phyloP scores from a whole-genome alignment of 2,113 vertebrate species.

The Chaenocephalus aceratus region DNA sequence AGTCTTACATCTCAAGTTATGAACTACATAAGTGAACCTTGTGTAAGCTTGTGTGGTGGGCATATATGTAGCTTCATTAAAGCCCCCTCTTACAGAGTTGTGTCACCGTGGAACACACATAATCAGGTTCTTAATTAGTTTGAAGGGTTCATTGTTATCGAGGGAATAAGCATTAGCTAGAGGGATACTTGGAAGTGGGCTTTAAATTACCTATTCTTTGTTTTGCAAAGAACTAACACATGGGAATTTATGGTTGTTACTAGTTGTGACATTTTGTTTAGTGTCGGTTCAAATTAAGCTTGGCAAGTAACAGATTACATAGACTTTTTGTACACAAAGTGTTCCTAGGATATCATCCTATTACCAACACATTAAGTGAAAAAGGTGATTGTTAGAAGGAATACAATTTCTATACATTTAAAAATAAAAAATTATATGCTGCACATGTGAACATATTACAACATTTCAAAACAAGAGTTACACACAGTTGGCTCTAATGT shows the following conservation, averaged over 20 bases:
- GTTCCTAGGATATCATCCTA: too few species aligned
- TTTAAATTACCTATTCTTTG: too few species aligned
- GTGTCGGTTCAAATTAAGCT: neutral
- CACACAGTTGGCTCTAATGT: neutral
- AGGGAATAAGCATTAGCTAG: neutral
- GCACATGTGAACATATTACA: neutral
- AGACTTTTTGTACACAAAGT: too few species aligned
- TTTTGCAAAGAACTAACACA: too few species aligned
- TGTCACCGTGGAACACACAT: neutral
- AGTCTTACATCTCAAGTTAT: neutral
- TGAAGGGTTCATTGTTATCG: neutral
- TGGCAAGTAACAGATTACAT: too few species aligned
- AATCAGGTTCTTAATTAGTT: neutral
- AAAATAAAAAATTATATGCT: neutral
- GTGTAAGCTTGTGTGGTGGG: too few species aligned
- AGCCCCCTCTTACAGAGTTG: slow-evolving; percentile 3
- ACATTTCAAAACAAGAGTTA: neutral
- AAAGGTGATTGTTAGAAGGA: neutral
- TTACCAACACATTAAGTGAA: too few species aligned
- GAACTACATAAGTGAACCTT: neutral
- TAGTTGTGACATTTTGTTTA: neutral
- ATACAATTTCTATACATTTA: neutral
- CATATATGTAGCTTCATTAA: neutral
- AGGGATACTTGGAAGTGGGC: neutral
- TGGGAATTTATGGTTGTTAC: too few species aligned